phyloP scores from a whole-genome alignment of 2,888 invertebrate genomes.

The Carpatolechia fugitivella region DNA sequence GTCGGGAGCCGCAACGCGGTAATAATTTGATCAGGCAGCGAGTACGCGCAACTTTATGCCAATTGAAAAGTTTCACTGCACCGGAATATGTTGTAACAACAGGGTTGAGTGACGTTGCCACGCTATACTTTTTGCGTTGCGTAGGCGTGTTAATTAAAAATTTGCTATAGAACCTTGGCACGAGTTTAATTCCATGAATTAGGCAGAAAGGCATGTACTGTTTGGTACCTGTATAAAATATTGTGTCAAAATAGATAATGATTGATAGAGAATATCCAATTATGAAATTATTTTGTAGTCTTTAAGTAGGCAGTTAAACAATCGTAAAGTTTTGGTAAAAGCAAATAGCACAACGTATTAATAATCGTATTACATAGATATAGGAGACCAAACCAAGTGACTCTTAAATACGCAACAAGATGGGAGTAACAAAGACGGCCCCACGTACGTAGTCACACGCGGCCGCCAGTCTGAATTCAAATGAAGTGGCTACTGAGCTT shows the following conservation, averaged over 20 bases:
- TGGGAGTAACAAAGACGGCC: slow-evolving; percentile 9
- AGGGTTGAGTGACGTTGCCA: slow-evolving; percentile 40
- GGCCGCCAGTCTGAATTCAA: slow-evolving; percentile 6
- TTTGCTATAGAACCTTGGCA: background rate
- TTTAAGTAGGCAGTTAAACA: too few species aligned
- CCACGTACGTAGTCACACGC: background rate
- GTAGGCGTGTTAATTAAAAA: background rate
- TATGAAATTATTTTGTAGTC: too few species aligned
- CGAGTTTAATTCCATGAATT: background rate
- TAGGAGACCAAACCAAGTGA: slow-evolving; percentile 1
- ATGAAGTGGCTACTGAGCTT: slow-evolving; percentile 13
- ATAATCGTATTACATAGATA: background rate
- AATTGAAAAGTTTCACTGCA: slow-evolving; percentile 69
- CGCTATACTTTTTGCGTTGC: slow-evolving; percentile 3
- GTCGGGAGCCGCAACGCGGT: slow-evolving; percentile 63
- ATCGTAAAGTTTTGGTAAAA: too few species aligned
- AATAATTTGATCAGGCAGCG: slow-evolving; percentile 75
- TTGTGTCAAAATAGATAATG: too few species aligned
- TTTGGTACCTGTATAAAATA: too few species aligned
- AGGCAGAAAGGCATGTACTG: background rate
- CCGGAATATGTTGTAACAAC: slow-evolving; percentile 52
- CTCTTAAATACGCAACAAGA: background rate
- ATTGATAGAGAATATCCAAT: too few species aligned
- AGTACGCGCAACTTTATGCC: slow-evolving; percentile 60
- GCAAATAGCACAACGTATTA: background rate